phyloP scores from a whole-genome alignment of 92 coral and sea anemone species.

The Phenganax marumi region DNA sequence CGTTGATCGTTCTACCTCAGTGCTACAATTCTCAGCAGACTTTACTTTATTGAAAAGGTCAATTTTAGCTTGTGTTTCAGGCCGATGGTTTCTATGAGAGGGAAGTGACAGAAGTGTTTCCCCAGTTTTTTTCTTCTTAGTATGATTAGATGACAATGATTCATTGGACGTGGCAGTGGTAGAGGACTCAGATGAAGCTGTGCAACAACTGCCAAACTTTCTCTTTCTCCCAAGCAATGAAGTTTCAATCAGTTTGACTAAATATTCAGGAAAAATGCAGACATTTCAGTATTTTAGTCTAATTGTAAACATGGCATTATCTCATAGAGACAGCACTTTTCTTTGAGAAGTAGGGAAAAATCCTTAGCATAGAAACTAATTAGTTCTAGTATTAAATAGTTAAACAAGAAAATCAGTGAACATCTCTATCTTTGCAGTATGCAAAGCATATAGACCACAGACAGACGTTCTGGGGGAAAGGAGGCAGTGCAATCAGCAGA shows the following conservation, averaged over 20 bases:
- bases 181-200: slow-evolving; percentile 12
- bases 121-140: slow-evolving; percentile 23
- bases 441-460: slow-evolving; percentile 11
- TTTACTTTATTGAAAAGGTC: slow-evolving; percentile 49
- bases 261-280: slow-evolving; percentile 8
- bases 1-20: too few species aligned
- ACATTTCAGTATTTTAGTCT: slow-evolving; percentile 1
- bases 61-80: slow-evolving; percentile 54
- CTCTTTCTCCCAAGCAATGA: slow-evolving; percentile 54
- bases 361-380: slow-evolving; percentile 1
- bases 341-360: not conserved
- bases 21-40: slow-evolving; percentile 45
- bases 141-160: slow-evolving; percentile 23
- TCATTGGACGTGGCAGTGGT: slow-evolving; percentile 32
- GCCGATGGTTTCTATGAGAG: slow-evolving; percentile 43
- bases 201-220: slow-evolving; percentile 22
- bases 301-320: slow-evolving; percentile 8
- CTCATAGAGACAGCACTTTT: not conserved
- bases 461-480: slow-evolving; percentile 10
- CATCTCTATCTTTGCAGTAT: not conserved
- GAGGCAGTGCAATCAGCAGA: too few species aligned
- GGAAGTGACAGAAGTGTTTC: slow-evolving; percentile 11
- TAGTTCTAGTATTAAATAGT: not conserved
- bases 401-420: slow-evolving; percentile 1
- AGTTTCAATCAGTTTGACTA: slow-evolving; percentile 57